Evolutionary conservation across 2,797 vertebrate species (phyloP), one percentile per base, ranked within the genome.

Genomic region (Picus viridis): DNA sequence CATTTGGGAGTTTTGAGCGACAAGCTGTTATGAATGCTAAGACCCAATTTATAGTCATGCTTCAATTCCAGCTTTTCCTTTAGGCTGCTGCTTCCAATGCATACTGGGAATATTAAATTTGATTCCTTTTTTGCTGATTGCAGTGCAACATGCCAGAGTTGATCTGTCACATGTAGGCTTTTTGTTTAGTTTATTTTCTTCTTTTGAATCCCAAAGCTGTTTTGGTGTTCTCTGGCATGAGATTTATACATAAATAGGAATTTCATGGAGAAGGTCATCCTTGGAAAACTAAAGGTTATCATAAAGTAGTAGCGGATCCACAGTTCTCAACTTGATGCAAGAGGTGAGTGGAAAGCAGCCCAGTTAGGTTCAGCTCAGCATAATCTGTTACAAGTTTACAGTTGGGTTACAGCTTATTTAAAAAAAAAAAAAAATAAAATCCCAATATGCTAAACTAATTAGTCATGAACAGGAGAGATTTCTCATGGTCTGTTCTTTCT

Each of bases 11-110:
- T 95, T 92, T 56, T 69, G 86, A 96, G 77, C 7, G 64, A 88
- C 73, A 75, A 88, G 67, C 68, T 16, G 32, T 95, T 92, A 78
- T 91, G 83, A 96, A 73, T 81, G 54, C 88, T 89, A 91, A 94
- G 90, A 93, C 6, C 2, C 94, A 95, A 86, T 96, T 97, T 96
- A 94, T 80, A 80, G 79, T 68, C 91, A 77, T 67, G 68, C 79
- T 92, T 95, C 80, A 74, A 29, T 80, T 95, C 70, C 76, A 61
- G 85, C 78, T 92, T 94, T 89, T 90, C 75, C 86, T 96, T 92
- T 68, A 87, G 88, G 82, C 91, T 89, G 26, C 16, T 86, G 16
- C n/a, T 89, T 96, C 77, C 56, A 41, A 83, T 62, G 84, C 56
- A 81, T 93, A 76, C 62, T 90, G 89, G 84, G 86, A 91, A 83